These are phyloP conservation scores for Chaetodon trifascialis DNA, from an alignment of 2,113 vertebrate species.

Conservation along the genomic window DNA sequence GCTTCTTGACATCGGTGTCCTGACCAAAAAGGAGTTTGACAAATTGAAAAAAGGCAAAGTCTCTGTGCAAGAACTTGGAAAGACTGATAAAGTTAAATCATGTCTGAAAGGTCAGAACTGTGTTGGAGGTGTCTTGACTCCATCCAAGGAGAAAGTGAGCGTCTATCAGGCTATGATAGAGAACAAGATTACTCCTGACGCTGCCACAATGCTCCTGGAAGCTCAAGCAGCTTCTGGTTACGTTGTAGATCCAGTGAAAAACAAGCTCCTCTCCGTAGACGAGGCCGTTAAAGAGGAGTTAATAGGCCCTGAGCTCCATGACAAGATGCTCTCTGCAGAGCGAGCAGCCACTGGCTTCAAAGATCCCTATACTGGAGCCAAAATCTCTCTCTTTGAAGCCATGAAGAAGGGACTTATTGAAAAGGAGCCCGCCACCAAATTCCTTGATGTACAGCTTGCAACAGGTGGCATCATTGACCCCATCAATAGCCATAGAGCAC, in stretches of 20 bases:
- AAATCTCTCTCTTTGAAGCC: conserved; percentile 95
- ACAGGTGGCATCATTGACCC: conserved; percentile 95
- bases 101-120: conserved; percentile 89
- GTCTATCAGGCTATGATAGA: conserved; percentile 92
- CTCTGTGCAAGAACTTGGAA: conserved; percentile 85
- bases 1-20: conserved; percentile 87
- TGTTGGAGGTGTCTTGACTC: conserved; percentile 88
- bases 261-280: conserved; percentile 87
- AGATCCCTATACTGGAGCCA: conserved; percentile 92
- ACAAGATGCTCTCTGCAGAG: conserved; percentile 93
- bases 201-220: conserved; percentile 90
- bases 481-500: conserved; percentile 89
- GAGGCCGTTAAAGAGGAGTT: conserved; percentile 92
- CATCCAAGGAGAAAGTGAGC: conserved; percentile 90
- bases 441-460: conserved; percentile 95
- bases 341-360: conserved; percentile 93
- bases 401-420: conserved; percentile 93
- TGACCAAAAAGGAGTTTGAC: conserved; percentile 89
- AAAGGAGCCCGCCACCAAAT: conserved; percentile 89
- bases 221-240: conserved; percentile 94
- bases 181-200: conserved; percentile 86
- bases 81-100: conserved; percentile 85
- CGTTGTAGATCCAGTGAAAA: conserved; percentile 89
- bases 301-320: conserved; percentile 93
- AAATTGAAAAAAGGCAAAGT: conserved; percentile 86